Conservation (phyloP, 2,797 vertebrate species). For the Clamator glandarius region DNA sequence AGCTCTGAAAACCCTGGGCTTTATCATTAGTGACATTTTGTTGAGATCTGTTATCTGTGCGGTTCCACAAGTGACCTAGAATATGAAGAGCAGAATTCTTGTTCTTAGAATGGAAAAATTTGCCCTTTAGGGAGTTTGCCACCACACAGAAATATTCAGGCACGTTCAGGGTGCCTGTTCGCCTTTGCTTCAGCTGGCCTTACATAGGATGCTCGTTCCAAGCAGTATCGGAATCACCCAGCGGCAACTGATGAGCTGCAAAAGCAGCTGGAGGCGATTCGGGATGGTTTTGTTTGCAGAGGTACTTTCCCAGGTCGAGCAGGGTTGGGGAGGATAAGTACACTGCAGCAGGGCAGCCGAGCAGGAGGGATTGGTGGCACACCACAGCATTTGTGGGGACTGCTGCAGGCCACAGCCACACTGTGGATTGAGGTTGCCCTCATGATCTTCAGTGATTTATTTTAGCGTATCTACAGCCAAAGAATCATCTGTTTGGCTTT, state of each 20-base stretch:
- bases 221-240: not conserved
- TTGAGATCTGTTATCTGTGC: conserved; percentile 47
- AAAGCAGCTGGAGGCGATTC: not conserved
- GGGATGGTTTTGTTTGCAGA: not conserved
- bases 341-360: not conserved
- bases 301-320: fast-evolving
- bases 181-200: not conserved
- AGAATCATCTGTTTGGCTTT: not conserved
- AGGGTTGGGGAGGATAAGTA: not conserved
- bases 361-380: not conserved
- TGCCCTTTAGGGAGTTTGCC: conserved; percentile 30
- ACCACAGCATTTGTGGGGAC: not conserved
- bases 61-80: conserved; percentile 56
- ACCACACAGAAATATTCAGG: not conserved
- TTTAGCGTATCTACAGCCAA: not conserved
- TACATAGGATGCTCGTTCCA: not conserved
- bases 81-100: conserved; percentile 53
- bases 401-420: not conserved
- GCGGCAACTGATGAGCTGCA: fast-evolving
- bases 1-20: not conserved
- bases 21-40: conserved; percentile 35
- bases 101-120: conserved; percentile 49
- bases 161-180: not conserved
- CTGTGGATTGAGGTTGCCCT: not conserved
- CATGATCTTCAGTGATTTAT: not conserved